These are phyloP conservation scores for Frieseomelitta varia DNA, from an alignment of 1,140 invertebrate genomes.

Conservation along the genomic window DNA sequence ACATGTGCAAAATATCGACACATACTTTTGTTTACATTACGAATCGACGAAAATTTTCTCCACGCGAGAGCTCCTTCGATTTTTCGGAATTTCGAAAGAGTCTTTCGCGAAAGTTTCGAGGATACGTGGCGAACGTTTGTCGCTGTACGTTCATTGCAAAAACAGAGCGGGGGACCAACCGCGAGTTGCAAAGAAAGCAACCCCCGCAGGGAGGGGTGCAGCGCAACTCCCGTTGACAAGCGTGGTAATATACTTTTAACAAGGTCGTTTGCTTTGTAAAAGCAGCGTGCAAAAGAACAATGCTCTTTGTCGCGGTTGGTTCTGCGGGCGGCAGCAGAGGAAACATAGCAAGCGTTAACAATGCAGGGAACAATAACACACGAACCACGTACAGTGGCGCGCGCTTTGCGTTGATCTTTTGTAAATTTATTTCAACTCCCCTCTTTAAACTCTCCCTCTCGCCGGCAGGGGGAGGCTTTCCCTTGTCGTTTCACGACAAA, in stretches of 20 bases:
- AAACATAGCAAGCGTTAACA: conserved; percentile 1
- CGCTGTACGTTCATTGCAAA: not conserved
- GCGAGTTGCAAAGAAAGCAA: not conserved
- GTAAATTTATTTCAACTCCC: not conserved
- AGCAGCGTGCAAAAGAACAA: conserved; percentile 10
- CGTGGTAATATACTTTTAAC: conserved; percentile 3
- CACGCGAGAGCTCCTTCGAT: too few relatives aligned
- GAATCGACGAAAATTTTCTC: too few relatives aligned
- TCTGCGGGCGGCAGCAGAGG: not conserved
- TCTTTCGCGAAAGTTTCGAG: not conserved
- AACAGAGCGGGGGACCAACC: not conserved
- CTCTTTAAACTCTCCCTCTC: not conserved
- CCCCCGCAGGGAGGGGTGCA: not conserved
- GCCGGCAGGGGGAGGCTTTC: not conserved
- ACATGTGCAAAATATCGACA: too few relatives aligned
- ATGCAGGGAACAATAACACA: not conserved
- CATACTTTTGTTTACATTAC: too few relatives aligned
- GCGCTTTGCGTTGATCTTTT: not conserved
- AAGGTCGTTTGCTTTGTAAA: not conserved
- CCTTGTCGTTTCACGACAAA: not conserved
- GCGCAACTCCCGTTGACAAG: not conserved
- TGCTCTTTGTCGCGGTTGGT: not conserved
- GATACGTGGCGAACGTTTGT: not conserved
- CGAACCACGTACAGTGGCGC: not conserved
- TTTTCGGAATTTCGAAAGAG: too few relatives aligned